Evolutionary conservation across 2,797 vertebrate genomes (phyloP).

Genomic region (Enteromius argenteus): DNA sequence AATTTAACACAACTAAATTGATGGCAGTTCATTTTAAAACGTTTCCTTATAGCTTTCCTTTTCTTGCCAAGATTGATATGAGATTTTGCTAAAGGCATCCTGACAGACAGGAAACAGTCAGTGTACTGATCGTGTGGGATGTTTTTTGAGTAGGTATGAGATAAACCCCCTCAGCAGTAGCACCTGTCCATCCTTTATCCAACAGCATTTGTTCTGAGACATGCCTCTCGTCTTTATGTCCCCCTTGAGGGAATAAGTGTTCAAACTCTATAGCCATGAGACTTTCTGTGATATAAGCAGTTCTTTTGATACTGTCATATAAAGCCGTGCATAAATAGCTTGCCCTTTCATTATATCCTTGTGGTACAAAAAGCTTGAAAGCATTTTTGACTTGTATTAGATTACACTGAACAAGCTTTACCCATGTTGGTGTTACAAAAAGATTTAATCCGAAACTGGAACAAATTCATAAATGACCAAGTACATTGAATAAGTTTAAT

Average conservation of each 20-base stretch:
- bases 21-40: not conserved
- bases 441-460: not conserved
- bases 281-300: slow-evolving; percentile 35
- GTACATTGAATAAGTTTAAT: not conserved
- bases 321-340: slow-evolving; percentile 27
- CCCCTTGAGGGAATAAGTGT: slow-evolving; percentile 38
- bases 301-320: slow-evolving; percentile 42
- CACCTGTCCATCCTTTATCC: slow-evolving; percentile 22
- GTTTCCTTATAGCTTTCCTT: not conserved
- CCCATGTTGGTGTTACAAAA: not conserved
- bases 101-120: not conserved
- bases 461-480: not conserved
- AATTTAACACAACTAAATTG: not conserved
- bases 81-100: slow-evolving; percentile 2
- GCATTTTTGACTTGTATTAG: slow-evolving; percentile 35
- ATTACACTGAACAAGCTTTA: slow-evolving; percentile 34
- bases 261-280: slow-evolving; percentile 41
- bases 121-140: not conserved
- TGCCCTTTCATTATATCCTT: slow-evolving; percentile 40
- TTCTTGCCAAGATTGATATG: not conserved
- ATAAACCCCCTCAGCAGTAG: not conserved
- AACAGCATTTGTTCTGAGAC: slow-evolving; percentile 34
- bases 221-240: slow-evolving; percentile 36
- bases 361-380: slow-evolving; percentile 30
- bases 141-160: slow-evolving; percentile 8